Evolutionary conservation across 2,888 invertebrate genomes (phyloP).

Genomic region (Pyrrhia umbra): DNA sequence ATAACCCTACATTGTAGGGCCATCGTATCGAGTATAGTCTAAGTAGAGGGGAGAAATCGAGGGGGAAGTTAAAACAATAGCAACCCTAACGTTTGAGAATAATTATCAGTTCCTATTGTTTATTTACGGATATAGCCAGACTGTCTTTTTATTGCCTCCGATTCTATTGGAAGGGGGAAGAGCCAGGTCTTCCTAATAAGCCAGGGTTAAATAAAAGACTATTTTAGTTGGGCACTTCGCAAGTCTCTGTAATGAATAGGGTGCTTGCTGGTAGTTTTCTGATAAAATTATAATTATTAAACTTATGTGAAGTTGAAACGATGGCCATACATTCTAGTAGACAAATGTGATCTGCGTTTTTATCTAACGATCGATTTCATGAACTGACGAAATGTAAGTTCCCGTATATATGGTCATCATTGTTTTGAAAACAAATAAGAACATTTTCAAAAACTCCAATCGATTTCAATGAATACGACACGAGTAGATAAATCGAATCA

Average conservation of each 20-base stretch:
- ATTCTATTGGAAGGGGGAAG: conserved; percentile 34
- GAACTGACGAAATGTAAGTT: no score
- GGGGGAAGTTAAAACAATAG: conserved; percentile 81
- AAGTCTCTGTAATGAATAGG: neutral
- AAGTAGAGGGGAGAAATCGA: conserved; percentile 71
- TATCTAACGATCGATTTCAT: neutral
- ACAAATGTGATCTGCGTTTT: neutral
- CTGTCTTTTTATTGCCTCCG: conserved; percentile 79
- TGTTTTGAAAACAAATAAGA: neutral
- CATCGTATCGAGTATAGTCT: conserved; percentile 78
- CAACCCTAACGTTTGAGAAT: conserved; percentile 77
- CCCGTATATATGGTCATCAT: neutral
- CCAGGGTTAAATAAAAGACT: conserved; percentile 15
- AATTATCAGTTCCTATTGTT: conserved; percentile 82
- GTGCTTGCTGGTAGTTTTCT: neutral
- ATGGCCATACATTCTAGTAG: neutral
- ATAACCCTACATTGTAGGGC: conserved; percentile 82
- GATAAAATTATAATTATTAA: neutral
- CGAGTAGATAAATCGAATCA: conserved; percentile 26
- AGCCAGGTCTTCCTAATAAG: conserved; percentile 41
- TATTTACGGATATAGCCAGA: conserved; percentile 75
- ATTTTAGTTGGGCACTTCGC: conserved; percentile 41
- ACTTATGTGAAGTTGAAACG: neutral
- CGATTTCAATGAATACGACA: conserved; percentile 25
- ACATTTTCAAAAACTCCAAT: conserved; percentile 4